A percentile compares a stretch with the other conserved stretches of the same genome.
Conservation (phyloP, 2,113 vertebrate species). For the Ptilonorhynchus violaceus region DNA sequence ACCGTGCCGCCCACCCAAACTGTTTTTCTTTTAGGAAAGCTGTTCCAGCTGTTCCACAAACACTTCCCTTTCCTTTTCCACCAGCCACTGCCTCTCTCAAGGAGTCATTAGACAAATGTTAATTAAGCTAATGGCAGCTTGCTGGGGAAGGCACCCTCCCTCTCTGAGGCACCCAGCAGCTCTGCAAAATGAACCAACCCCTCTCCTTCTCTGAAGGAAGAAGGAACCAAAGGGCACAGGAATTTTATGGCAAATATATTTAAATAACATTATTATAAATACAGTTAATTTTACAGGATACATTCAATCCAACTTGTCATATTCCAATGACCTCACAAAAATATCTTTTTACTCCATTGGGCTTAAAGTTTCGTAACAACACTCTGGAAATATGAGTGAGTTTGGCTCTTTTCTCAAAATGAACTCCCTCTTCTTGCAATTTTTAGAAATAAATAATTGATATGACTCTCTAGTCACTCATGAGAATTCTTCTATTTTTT, state of each 20-base stretch:
- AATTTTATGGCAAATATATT: not conserved
- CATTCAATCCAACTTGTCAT: not conserved
- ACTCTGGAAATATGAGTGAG: not conserved
- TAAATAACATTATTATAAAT: not conserved
- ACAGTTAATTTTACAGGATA: not conserved
- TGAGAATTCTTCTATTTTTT: not conserved
- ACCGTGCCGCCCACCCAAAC: not conserved
- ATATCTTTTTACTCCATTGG: not conserved
- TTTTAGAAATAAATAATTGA: not conserved
- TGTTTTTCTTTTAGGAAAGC: not conserved
- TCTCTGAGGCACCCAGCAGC: not conserved
- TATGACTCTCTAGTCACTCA: not conserved
- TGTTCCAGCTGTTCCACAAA: not conserved
- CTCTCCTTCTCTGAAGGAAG: not conserved
- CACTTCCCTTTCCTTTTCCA: not conserved
- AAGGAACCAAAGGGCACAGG: not conserved
- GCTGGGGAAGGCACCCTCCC: not conserved
- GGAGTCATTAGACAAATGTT: not conserved
- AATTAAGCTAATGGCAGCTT: not conserved
- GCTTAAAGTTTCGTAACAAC: not conserved
- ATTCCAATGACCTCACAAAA: not conserved
- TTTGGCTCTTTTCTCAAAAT: not conserved
- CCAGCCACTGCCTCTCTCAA: not conserved
- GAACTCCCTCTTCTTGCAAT: not conserved
- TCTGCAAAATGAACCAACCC: not conserved